Base-by-base conservation (phyloP, 2,113 vertebrate genomes). In the Lampris megalopsis region DNA sequence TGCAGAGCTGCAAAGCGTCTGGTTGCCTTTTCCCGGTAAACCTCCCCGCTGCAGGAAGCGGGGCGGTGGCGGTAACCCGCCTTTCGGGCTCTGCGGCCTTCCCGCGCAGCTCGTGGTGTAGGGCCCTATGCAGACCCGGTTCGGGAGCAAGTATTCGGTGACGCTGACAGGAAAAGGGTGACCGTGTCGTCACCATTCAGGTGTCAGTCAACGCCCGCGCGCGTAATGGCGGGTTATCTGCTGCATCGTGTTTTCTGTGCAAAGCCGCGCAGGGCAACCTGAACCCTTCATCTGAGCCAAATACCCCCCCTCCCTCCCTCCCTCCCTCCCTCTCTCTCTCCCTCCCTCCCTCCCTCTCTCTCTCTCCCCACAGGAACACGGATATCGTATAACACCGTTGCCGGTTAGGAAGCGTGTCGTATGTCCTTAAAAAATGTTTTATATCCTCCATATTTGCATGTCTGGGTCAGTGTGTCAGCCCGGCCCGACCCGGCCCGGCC, bases 1-100 rank as follows among this genome's bases (percentile, higher is more conserved):
- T 62, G 43, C 43, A 83, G 65, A 66, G 63, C 50, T 63, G 57
- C 47, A 42, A 52, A 80, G 75, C 50, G 74, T 57, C 43, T 40
- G 50, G 35, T 45, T 64, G 71, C 38, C n/a, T 59, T 70, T 79
- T 86, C 79, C 78, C 81, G 69, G 79, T 86, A 89, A 87, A 80
- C 83, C 43, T 42, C 78, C 79, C 78, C 49, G 63, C 47, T 45
- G 56, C 43, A 40, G 62, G 35, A 24, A 24, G 24, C 24, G 24
- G 24, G 24, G 24, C 0, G 24, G 24, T 24, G 24, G 24, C 24
- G 24, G 24, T 24, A 24, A 24, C 24, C 24, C 24, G 24, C 24
- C 24, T 24, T 24, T 24, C 24, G 24, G 24, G 24, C 24, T 24
- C 24, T 24, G 24, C 24, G 24, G 24, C 24, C 24, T 24, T 24